Base-by-base conservation (phyloP, 2,797 vertebrate species). In the Anguilla megastoma region DNA sequence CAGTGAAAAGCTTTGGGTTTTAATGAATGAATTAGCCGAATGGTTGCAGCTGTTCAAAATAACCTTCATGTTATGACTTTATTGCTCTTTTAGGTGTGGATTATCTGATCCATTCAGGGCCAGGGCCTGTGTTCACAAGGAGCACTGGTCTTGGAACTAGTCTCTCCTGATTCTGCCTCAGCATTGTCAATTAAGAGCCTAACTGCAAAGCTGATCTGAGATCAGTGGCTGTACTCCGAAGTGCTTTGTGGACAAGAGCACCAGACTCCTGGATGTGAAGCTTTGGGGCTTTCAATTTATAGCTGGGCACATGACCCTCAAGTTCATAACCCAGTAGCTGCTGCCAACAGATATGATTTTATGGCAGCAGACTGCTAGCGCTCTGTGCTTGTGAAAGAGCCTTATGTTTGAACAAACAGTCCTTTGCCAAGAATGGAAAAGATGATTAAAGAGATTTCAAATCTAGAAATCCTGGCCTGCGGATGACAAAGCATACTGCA, bases 301-400 rank as follows among this genome's bases (percentile, higher is more conserved):
- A 91, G 74, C 21, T 54, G 89, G 91, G 90, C 90, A 90, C 89
- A 88, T 80, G 71, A 88, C 80, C 69, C 21, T 90, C 90, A 91
- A 88, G 87, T 86, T 93, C 91, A 90, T 87, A 90, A 84, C 74
- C 88, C 58, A 12, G 56, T 85, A 91, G 89, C 84, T 90, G 90
- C 85, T 93, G 94, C 94, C 94, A 96, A 91, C 88, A 94, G 94
- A 95, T 95, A 95, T 94, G 93, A 95, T 94, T 95, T 95, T 91
- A 95, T 92, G 92, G 91, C 93, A 93, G 90, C 84, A 91, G 90
- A 91, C 84, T 87, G 89, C 90, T 89, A 41, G 87, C 92, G 91
- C 91, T 91, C 89, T 86, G 87, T 87, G 92, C 91, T 92, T 88
- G 90, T 93, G 91, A 95, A 94, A 93, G 94, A 93, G 90, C 90